Evolutionary conservation across 2,797 vertebrate genomes (phyloP), one percentile per base, ranked within the genome.

Genomic region (Catostomus latipinnis): DNA sequence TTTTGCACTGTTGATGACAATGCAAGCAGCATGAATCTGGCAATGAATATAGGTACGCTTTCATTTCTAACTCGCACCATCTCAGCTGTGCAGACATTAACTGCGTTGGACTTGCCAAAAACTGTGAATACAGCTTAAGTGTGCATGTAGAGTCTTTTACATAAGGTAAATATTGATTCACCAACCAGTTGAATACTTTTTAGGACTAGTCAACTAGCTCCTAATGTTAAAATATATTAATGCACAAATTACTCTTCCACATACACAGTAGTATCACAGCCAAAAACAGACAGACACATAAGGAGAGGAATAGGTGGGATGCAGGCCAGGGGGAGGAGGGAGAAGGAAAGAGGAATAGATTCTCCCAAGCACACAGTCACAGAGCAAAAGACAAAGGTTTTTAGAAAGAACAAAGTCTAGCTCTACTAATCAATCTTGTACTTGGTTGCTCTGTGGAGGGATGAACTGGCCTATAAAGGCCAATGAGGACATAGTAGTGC

Each of bases 381-480:
- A 16, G 53, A 48, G 54, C 4, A 61, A 6, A 52, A 62, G 22
- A 65, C 49, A 46, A 56, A 48, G 16, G 49, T 22, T 12, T 34
- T 49, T n/a, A 18, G 43, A 57, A 57, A n/a, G 53, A 49, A 8
- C 63, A 76, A 58, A 76, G 54, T 50, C 6, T 18, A 76, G 16
- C 46, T 6, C 4, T 12, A 22, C 74, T 69, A 7, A 76, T 76
- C 65, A 16, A 46, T 43, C 18, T 43, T 60, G 53, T 69, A 9
- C 18, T 74, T 76, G 18, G 14, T 34, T 71, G 78, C 34, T 53
- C 13, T 73, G 52, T 49, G 69, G 62, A 77, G 67, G 49, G 77
- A 81, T 56, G 13, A 18, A 68, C 65, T 18, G 43, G 8, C 69
- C 74, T 14, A 76, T 6, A 60, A 18, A 69, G 18, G 70, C 69